Evolutionary conservation across 2,888 invertebrate genomes (phyloP), one percentile per base, ranked within the genome.

Genomic region (Netelia melanura): DNA sequence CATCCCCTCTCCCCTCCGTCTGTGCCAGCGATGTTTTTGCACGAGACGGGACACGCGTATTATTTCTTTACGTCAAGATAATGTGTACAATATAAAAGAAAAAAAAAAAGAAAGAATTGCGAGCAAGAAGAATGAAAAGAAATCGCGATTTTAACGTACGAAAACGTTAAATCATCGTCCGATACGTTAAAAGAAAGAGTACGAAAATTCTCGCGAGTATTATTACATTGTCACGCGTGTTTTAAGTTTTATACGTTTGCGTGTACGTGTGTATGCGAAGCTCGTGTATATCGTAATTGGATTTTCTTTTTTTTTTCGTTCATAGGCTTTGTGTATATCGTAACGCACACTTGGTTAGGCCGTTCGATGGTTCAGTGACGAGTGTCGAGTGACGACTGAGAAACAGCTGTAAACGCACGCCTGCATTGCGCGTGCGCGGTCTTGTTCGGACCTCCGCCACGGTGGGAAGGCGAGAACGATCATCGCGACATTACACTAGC

Each of bases 321-420:
- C 10, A 48, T 14, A 43, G 21, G 17, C 58, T 52, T 23, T 38
- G 38, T 52, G 38, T 17, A 67, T 43, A 30, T 38, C 38, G 38
- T 38, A 38, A 38, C 54, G 56, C n/a, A 62, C 67, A 65, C 84
- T 89, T 71, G 84, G 67, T 81, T 85, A 84, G 68, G 86, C 74
- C 76, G 82, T 84, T 80, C 89, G 88, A 84, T 88, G 88, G 87
- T 87, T 86, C 87, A 87, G 85, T 86, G 87, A 88, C 89, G 88
- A 84, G 88, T 87, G 87, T 87, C 87, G 87, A 87, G 85, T 86
- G 87, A 88, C 89, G 88, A 91, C 92, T 91, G 91, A 88, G 86
- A 87, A 91, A 89, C 91, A 91, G 91, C 91, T 91, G 91, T 90
- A 89, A 89, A 87, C 87, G 89, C 86, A 89, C 87, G 89, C 90